Evolutionary conservation across 2,113 vertebrate genomes (phyloP).

Genomic region (Myrmecobius fasciatus): DNA sequence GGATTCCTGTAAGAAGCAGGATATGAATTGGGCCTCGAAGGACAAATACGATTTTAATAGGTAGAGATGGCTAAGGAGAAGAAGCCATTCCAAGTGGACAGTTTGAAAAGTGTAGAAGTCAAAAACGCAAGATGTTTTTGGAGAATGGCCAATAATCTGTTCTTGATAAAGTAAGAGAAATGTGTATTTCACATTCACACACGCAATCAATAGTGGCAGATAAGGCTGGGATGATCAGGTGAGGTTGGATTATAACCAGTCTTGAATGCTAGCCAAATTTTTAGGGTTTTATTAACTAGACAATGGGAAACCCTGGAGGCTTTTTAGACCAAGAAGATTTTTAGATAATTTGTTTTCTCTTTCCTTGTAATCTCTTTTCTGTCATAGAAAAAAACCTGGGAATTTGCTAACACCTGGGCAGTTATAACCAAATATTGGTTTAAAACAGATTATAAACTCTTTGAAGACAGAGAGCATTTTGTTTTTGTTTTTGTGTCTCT

Average conservation of each 20-base stretch:
- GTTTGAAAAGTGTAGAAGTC: not conserved
- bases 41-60: not conserved
- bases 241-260: constrained; percentile 10
- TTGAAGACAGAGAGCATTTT: not conserved
- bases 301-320: not conserved
- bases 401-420: constrained; percentile 9
- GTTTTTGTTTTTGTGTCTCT: not conserved
- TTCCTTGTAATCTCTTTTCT: constrained; percentile 27
- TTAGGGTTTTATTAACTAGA: constrained; percentile 20
- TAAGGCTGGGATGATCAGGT: not conserved
- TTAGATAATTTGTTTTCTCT: constrained; percentile 32
- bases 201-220: not conserved
- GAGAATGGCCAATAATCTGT: not conserved
- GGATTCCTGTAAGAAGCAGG: not conserved
- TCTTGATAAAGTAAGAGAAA: not conserved
- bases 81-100: not conserved
- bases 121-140: not conserved
- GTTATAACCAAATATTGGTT: constrained; percentile 30
- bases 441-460: not conserved
- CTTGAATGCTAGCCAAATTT: no score
- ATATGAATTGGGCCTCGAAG: not conserved
- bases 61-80: not conserved
- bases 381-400: constrained; percentile 38
- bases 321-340: not conserved
- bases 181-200: no score